A percentile compares a stretch with the other conserved stretches of the same genome.
These are phyloP conservation scores for Trachymyrmex cornetzi DNA, from an alignment of 1,140 invertebrate genomes.

Conservation along the genomic window DNA sequence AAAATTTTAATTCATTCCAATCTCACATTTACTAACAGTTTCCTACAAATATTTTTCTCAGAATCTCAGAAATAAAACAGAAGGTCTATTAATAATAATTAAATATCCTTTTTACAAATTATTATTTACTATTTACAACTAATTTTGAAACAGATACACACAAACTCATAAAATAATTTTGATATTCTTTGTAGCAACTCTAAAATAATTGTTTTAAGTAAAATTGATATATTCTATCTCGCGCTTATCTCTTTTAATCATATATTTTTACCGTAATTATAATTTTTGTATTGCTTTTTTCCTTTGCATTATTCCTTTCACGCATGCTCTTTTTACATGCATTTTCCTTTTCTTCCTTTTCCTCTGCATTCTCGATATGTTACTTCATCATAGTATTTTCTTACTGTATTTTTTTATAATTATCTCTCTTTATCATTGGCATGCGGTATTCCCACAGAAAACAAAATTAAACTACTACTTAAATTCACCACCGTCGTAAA, in stretches of 20 bases:
- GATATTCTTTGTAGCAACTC: background rate
- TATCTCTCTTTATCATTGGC: background rate
- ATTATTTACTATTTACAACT: constrained; percentile 1
- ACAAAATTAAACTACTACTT: background rate
- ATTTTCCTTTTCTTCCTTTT: background rate
- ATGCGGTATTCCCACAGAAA: background rate
- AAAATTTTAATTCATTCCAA: background rate
- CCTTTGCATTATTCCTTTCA: background rate
- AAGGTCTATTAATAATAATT: background rate
- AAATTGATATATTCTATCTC: background rate
- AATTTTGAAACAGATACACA: background rate
- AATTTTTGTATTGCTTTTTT: background rate
- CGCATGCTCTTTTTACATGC: background rate
- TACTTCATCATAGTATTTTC: background rate
- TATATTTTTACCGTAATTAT: background rate
- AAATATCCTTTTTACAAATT: background rate
- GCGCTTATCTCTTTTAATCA: background rate
- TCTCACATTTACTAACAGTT: background rate
- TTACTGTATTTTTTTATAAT: background rate
- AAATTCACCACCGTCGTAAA: background rate
- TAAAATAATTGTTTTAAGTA: background rate
- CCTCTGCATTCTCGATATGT: background rate
- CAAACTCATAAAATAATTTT: background rate
- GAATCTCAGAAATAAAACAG: background rate
- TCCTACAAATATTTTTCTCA: background rate